Evolutionary conservation across 2,797 vertebrate species (phyloP), one percentile per base, ranked within the genome.

Genomic region (Chromobotia macracanthus): DNA sequence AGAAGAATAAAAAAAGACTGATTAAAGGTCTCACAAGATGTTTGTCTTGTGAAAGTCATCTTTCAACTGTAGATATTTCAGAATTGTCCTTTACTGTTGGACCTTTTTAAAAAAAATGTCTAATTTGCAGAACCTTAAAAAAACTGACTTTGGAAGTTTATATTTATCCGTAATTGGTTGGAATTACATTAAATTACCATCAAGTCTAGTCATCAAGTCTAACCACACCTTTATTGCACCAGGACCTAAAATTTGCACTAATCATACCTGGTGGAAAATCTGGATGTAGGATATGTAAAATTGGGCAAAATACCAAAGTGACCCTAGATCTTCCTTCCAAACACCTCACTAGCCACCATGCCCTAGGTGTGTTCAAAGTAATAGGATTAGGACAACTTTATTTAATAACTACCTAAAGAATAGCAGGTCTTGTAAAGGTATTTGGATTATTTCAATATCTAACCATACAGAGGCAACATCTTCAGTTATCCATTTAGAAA

Each of bases 401-500:
- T 11, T 53, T 53, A 3, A 69, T 13, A 53, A 53, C 9, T 31
- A 3, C 31, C 31, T 2, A 51, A 31, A 51, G 11, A 21, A 56
- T n/a, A 56, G 13, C 9, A 21, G 18, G 18, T 38, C 51, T 55
- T 15, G 13, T 38, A 71, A 21, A 8, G 51, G 16, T 44, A 44
- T 72, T 58, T 58, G 15, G 12, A 72, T 15, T 55, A 51, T 41
- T 61, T 81, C 67, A 55, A 65, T 53, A 65, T 71, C 66, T 12
- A 81, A 55, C 65, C 56, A 80, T 8, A 72, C 25, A 25, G 63
- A 80, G 2, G 25, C 7, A 41, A 12, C 3, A 11, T 70, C 60
- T 19, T 51, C 56, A 35, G 5, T 4, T 7, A 77, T 12, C 67
- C 75, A 76, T 5, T 76, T 35, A 58, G 25, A 70, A 44, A 86